Evolutionary conservation across 2,113 vertebrate genomes (phyloP), one percentile per base, ranked within the genome.

Genomic region (Dipodomys merriami): DNA sequence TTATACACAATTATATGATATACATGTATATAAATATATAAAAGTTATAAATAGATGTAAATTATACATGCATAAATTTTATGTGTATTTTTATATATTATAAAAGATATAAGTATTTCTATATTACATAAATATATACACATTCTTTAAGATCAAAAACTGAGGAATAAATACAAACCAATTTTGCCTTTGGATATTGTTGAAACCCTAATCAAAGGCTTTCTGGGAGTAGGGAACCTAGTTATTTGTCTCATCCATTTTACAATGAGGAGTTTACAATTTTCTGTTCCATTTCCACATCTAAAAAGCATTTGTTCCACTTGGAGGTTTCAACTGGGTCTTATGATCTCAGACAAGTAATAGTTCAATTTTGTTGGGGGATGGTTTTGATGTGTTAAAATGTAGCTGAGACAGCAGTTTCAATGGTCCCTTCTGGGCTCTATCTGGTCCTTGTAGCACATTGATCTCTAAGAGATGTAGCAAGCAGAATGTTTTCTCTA

Each of bases 251-350:
- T 81, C 81, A 46, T 79, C 77, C 35, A 4, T n/a, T 78, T 92
- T 88, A 83, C 76, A 83, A 80, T 67, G 29, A 87, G 69, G 39
- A 84, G 16, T 76, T 92, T 91, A 60, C 39, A 57, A 7, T n/a
- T 29, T 57, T 44, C 30, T 29, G 7, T 33, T 91, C 64, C 22
- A 4, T 11, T 9, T 64, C 76, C 86, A 80, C 44, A 23, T 11
- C 16, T 46, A 22, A 74, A 23, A 19, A 44, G 25, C 20, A 30
- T 72, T 65, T 71, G 29, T 49, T 44, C 67, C 62, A 71, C 35
- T 6, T 44, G 6, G 62, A 84, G 35, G 82, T 44, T 33, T 79
- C 53, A 19, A 92, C 68, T 64, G 57, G 33, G 57, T 20, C 62
- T 77, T 33, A 20, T 29, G 44, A 13, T 65, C 30, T 82, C 83